Percentiles rank a stretch among this genome's conserved stretches.
Evolutionary conservation across 2,888 invertebrate genomes (phyloP).

Genomic region (Drosophila recens): DNA sequence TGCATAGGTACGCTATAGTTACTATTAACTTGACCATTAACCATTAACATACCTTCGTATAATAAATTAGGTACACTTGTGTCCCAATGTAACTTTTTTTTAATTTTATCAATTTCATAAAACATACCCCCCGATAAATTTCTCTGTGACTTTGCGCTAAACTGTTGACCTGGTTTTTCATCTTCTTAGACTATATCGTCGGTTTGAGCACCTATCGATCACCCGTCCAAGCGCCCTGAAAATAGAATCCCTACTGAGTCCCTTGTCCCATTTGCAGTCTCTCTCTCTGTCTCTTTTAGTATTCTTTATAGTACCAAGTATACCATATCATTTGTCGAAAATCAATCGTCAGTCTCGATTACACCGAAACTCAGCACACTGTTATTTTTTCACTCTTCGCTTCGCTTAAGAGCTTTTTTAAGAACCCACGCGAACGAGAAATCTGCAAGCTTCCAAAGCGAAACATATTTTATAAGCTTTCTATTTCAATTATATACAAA

Average conservation of each 20-base stretch:
- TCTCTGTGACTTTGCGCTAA: slow-evolving; percentile 20
- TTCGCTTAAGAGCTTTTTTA: slow-evolving; percentile 45
- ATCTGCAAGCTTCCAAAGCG: slow-evolving; percentile 41
- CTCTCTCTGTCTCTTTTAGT: slow-evolving; percentile 19
- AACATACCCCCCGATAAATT: background rate
- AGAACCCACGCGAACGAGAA: slow-evolving; percentile 46
- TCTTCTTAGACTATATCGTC: slow-evolving; percentile 10
- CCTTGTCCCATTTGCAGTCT: slow-evolving; percentile 12
- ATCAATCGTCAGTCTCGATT: slow-evolving; percentile 26
- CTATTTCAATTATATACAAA: slow-evolving; percentile 52
- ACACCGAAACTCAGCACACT: slow-evolving; percentile 47
- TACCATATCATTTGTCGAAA: slow-evolving; percentile 28
- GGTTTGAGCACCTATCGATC: slow-evolving; percentile 21
- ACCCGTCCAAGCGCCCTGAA: slow-evolving; percentile 2
- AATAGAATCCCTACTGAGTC: slow-evolving; percentile 1
- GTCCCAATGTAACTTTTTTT: background rate
- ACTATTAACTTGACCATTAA: background rate
- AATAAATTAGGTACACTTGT: background rate
- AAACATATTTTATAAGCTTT: slow-evolving; percentile 62
- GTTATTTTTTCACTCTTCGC: slow-evolving; percentile 10
- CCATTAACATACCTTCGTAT: background rate
- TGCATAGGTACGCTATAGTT: background rate
- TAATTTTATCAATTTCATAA: background rate
- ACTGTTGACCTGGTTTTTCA: slow-evolving; percentile 24
- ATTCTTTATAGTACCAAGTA: slow-evolving; percentile 12